Evolutionary conservation across 2,797 vertebrate species (phyloP), one percentile per base, ranked within the genome.

Genomic region (Siniperca obscura): DNA sequence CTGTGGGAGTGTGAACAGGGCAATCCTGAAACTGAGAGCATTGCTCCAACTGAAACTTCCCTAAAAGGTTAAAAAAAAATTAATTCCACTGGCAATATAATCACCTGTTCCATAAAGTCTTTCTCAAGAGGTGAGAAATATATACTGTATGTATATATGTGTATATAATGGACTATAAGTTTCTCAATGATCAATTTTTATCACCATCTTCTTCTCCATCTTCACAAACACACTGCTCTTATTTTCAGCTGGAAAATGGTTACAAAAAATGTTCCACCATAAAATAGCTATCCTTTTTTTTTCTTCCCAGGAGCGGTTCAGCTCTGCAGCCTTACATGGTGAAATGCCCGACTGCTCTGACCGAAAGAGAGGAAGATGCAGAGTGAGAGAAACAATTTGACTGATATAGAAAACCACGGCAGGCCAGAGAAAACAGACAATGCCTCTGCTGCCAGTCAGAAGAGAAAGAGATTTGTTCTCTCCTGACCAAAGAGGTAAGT

Each of bases 241-340:
- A 16, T 73, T 71, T 82, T 71, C 19, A 62, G 69, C 50, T 53
- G 60, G 0, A 84, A 81, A 80, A 22, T 22, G 50, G 19, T 22
- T 7, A 42, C 11, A 9, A 9, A 40, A 21, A 82, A 48, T 30
- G 25, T 57, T 82, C 70, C 48, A 56, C n/a, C 52, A 52, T 27
- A 76, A 83, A 89, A 76, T 53, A 50, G 50, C 68, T 85, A 22
- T 38, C 5, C 10, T 74, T 7, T 65, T 61, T 42, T 72, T 68
- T 62, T n/a, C 52, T 21, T 25, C 68, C 42, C 53, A 19, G 77
- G 66, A 86, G 77, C 22, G 5, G 73, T 53, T 52, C 6, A 55
- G 78, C 80, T 86, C 61, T 48, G 70, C 81, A 91, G 84, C 93
- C 93, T 91, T 94, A 94, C 85, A 94, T 93, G 93, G 93, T 86